Evolutionary conservation across 1,140 invertebrate species (phyloP), one percentile per base, ranked within the genome.

Genomic region (Nilaparvata lugens): DNA sequence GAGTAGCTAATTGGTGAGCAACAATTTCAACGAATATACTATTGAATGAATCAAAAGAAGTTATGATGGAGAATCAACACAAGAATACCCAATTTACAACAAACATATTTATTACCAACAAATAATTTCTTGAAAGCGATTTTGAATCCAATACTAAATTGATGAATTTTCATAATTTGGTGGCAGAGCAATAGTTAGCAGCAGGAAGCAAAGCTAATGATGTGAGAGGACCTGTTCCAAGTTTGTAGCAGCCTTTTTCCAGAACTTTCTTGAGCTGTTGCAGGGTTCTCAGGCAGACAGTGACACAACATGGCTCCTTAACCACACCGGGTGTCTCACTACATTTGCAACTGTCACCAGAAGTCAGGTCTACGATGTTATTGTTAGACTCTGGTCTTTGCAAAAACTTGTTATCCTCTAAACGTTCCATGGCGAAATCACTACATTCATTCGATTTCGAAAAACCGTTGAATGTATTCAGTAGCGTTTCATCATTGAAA

Each of bases 281-380:
- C 28, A 70, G 56, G 1, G 64, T 70, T 61, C 70, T 70, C 13
- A 69, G 57, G 45, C 69, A 70, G 16, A 71, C 68, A 16, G 69
- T 68, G n/a, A 71, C 61, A 58, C 68, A 71, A 52, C 69, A 69
- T 14, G 64, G 60, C 21, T 59, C 43, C 3, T 11, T 35, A 53
- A 48, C 21, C 6, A 48, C 45, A 16, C 45, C 21, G 6, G 45
- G 2, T 9, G 18, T 14, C 11, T 48, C 18, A 19, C 18, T 48
- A 19, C 45, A 48, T 11, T 35, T 35, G 31, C 31, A 48, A 16
- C 21, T 48, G 4, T 25, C 52, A 24, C 19, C 28, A 28, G 52
- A 28, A 54, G 2, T 21, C 5, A 25, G 2, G n/a, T 24, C 23
- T n/a, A 16, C 23, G 25, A 18, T 25, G 18, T 23, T 48, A 19